phyloP scores from a whole-genome alignment of 1,140 invertebrate genomes.

The Nebria ingens region DNA sequence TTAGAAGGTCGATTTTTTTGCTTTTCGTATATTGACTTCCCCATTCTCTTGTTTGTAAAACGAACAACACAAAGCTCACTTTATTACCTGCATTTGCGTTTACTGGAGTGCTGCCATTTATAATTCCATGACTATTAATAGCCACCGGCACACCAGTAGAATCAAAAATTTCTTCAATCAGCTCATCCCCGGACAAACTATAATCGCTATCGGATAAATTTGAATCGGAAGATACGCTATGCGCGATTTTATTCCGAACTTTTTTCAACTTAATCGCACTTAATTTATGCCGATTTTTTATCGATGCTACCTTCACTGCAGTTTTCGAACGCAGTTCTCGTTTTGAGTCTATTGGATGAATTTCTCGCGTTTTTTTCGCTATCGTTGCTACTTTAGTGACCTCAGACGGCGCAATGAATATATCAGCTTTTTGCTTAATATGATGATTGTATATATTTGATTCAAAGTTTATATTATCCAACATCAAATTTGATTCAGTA shows the following conservation, averaged over 20 bases:
- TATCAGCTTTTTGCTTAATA: too few species aligned
- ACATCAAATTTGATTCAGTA: too few species aligned
- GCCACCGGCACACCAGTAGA: conserved; percentile 11
- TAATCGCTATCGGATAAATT: conserved; percentile 9
- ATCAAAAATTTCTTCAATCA: conserved; percentile 3
- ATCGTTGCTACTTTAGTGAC: too few species aligned
- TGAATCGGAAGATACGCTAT: conserved; percentile 10
- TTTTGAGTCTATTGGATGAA: neutral
- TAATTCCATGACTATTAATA: neutral
- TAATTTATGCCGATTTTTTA: conserved; percentile 11
- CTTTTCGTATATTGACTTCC: too few species aligned
- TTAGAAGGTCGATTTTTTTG: too few species aligned
- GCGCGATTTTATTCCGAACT: conserved; percentile 12
- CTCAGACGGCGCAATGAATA: too few species aligned
- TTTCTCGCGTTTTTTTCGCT: neutral
- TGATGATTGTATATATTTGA: too few species aligned
- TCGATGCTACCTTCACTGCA: neutral
- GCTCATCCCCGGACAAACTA: neutral
- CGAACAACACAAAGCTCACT: too few species aligned
- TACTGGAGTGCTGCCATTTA: neutral
- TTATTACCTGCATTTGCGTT: too few species aligned
- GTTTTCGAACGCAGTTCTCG: neutral
- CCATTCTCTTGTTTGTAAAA: too few species aligned
- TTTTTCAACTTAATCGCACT: conserved; percentile 15
- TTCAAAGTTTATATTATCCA: too few species aligned